These are phyloP conservation scores for Apostichopus japonicus DNA, from an alignment of 35 echinoderm and acorn worm genomes.

Conservation along the genomic window DNA sequence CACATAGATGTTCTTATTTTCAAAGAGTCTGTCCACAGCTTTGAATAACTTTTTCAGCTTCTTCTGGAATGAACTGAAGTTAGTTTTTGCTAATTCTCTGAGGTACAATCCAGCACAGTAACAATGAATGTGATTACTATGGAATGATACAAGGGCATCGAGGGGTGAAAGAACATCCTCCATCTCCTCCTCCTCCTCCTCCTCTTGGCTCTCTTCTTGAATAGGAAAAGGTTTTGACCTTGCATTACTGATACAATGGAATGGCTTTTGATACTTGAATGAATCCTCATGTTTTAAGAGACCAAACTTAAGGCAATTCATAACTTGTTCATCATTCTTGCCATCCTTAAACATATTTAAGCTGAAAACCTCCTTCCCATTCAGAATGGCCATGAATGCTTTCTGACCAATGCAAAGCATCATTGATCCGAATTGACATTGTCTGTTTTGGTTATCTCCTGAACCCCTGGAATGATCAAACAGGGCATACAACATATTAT, in stretches of 20 bases:
- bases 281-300: constrained; percentile 19
- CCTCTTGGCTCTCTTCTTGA: constrained; percentile 6
- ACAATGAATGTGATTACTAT: constrained; percentile 36
- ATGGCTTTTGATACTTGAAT: neutral
- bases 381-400: neutral
- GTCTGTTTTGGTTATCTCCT: neutral
- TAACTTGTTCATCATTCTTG: neutral
- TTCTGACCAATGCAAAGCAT: neutral
- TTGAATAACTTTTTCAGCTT: neutral
- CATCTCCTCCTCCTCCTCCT: neutral
- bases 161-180: neutral
- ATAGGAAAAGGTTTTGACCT: neutral
- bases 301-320: neutral
- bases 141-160: constrained; percentile 11
- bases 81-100: constrained; percentile 24
- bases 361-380: neutral
- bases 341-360: neutral
- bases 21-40: neutral
- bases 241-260: neutral
- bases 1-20: constrained; percentile 13
- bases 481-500: constrained; percentile 2
- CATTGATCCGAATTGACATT: neutral
- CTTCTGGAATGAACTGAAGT: neutral
- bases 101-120: constrained; percentile 23
- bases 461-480: neutral